These are phyloP conservation scores for Galemys pyrenaicus DNA, from an alignment of 2,113 vertebrate genomes.

Conservation along the genomic window DNA sequence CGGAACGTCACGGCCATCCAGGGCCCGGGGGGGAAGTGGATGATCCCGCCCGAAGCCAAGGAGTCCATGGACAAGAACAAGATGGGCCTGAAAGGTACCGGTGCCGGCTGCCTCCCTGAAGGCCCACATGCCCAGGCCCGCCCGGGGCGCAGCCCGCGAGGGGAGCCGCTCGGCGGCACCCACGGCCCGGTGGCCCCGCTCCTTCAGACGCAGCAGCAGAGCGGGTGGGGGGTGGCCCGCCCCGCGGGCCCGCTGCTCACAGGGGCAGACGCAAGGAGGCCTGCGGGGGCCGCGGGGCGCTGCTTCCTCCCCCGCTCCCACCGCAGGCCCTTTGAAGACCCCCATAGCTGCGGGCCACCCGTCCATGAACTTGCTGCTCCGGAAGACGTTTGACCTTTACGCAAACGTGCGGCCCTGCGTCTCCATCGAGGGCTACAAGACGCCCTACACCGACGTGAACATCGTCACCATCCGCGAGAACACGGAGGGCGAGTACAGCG, in stretches of 20 bases:
- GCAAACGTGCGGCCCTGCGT: slow-evolving; percentile 95
- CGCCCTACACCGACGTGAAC: slow-evolving; percentile 92
- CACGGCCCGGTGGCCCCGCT: too few relatives aligned
- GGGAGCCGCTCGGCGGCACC: too few relatives aligned
- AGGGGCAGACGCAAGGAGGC: too few relatives aligned
- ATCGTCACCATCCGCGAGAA: slow-evolving; percentile 95
- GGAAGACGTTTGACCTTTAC: slow-evolving; percentile 97
- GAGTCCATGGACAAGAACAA: slow-evolving; percentile 98
- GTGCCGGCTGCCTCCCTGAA: too few relatives aligned
- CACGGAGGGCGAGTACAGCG: slow-evolving; percentile 94
- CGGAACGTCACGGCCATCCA: slow-evolving; percentile 94
- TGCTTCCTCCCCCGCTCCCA: too few relatives aligned
- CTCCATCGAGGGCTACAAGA: slow-evolving; percentile 97
- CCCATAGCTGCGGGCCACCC: slow-evolving; percentile 97
- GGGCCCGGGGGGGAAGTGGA: slow-evolving; percentile 94
- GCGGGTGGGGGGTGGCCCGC: too few relatives aligned
- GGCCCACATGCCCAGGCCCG: too few relatives aligned
- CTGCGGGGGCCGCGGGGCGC: too few relatives aligned
- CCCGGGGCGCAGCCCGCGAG: too few relatives aligned
- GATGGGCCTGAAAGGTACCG: slow-evolving; percentile 95
- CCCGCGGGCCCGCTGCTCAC: too few relatives aligned
- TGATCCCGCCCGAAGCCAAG: slow-evolving; percentile 96
- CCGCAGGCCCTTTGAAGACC: slow-evolving; percentile 94
- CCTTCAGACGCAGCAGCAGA: too few relatives aligned
- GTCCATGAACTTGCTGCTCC: slow-evolving; percentile 96